Evolutionary conservation across 1,140 invertebrate genomes (phyloP), one percentile per base, ranked within the genome.

Genomic region (Zaprionus davidi): DNA sequence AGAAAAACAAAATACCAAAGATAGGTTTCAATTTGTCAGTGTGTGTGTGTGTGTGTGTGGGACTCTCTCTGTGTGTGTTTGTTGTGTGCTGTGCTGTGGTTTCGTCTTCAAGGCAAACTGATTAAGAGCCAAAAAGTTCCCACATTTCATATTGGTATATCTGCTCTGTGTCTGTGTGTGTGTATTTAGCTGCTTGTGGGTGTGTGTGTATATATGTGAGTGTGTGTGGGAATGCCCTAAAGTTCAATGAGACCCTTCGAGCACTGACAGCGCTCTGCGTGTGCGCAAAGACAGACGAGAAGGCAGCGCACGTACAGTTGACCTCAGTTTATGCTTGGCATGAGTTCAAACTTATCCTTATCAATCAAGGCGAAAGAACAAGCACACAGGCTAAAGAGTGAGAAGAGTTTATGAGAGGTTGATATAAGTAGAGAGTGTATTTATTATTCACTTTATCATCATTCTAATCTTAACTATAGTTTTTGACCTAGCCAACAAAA

Each of bases 11-110:
- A 76, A 76, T 76, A 66, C 68, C 73, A 76, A 84, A 88, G 84
- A 88, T 88, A 88, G 84, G 70, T 88, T 83, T 88, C 81, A 78
- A 80, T 70, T 75, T 73, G 66, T 71, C 63, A 83, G 73, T 78
- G 77, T 83, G 71, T 86, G 22, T 22, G 83, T 83, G 68, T 76
- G 15, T 56, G 26, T 31, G 34, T 41, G 58, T 56, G 46, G 26
- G 26, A 28, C 26, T 0, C 26, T 28, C 5, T 41, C 17, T 59
- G 20, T 69, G 13, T 69, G 46, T 60, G 44, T 53, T 17, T 70
- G 72, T 31, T 53, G 20, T 70, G 66, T 74, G 67, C 2, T 70
- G 66, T 62, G 66, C 44, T 76, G 68, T 65, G 69, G 74, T 66
- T 65, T 31, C 58, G 69, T 72, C 70, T 76, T 67, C 46, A 62